Evolutionary conservation across 2,888 invertebrate genomes (phyloP).

Genomic region (Stenichneumon culpator): DNA sequence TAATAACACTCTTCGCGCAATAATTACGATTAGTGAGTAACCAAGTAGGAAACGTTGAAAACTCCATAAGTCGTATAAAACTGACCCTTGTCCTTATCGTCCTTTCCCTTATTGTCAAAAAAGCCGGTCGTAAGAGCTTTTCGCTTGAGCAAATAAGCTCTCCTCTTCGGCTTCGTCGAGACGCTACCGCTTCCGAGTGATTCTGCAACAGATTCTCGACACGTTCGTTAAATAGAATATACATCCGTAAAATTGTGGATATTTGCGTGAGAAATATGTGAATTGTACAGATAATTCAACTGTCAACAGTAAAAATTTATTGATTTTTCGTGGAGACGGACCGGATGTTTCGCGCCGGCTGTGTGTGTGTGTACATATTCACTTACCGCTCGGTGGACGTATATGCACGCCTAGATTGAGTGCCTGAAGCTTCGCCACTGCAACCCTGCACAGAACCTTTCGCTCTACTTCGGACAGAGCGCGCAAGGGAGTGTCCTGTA

Average conservation of each 20-base stretch:
- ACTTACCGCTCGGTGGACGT: conserved; percentile 93
- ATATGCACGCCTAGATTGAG: conserved; percentile 93
- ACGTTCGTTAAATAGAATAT: neutral
- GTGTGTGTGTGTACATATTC: neutral
- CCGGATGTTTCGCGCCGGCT: neutral
- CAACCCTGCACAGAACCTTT: conserved; percentile 93
- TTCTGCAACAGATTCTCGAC: conserved; percentile 83
- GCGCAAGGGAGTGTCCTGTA: conserved; percentile 90
- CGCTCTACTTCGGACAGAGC: conserved; percentile 93
- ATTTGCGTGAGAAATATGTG: neutral
- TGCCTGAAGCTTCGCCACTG: conserved; percentile 94
- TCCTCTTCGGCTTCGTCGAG: conserved; percentile 91
- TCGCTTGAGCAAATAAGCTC: conserved; percentile 93
- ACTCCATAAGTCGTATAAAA: conserved; percentile 32
- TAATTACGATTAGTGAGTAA: conserved; percentile 46
- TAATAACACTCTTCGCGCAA: conserved; percentile 46
- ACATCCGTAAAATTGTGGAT: neutral
- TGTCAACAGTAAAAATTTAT: neutral
- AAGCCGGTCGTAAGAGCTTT: conserved; percentile 96
- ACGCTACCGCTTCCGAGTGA: conserved; percentile 83
- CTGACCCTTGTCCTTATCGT: conserved; percentile 90
- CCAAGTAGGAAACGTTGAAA: conserved; percentile 22
- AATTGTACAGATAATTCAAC: neutral
- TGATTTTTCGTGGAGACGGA: neutral
- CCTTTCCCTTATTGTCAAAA: conserved; percentile 91